Conservation (phyloP, 2,888 invertebrate genomes). For the Eupithecia dodoneata region DNA sequence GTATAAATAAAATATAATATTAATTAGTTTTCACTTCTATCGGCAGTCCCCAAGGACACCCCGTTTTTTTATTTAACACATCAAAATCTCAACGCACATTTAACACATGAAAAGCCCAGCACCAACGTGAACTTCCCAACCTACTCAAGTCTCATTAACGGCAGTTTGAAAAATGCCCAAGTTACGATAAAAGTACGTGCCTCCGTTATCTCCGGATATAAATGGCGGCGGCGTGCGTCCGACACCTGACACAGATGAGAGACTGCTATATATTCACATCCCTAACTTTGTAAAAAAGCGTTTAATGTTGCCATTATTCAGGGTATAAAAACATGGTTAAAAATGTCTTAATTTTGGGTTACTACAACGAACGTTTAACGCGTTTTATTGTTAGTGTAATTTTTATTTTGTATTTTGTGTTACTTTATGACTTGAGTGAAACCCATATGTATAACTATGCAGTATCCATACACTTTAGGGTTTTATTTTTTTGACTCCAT, state of each 20-base stretch:
- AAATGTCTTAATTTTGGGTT: background rate
- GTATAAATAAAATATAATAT: too few relatives aligned
- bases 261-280: constrained; percentile 22
- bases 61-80: too few relatives aligned
- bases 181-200: constrained; percentile 41
- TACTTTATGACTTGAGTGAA: too few relatives aligned
- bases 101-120: background rate
- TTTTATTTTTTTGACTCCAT: background rate
- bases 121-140: background rate
- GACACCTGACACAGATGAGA: constrained; percentile 45
- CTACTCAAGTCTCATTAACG: constrained; percentile 37
- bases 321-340: constrained; percentile 1
- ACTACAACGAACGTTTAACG: background rate
- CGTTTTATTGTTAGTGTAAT: too few relatives aligned
- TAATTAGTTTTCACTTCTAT: too few relatives aligned
- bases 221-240: constrained; percentile 44
- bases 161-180: constrained; percentile 43
- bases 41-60: too few relatives aligned
- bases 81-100: background rate
- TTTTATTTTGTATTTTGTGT: too few relatives aligned
- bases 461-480: background rate
- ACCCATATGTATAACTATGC: background rate
- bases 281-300: constrained; percentile 13
- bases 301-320: constrained; percentile 9
- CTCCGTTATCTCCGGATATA: constrained; percentile 42